Evolutionary conservation across 2,888 invertebrate genomes (phyloP).

Genomic region (Rhodophaea formosa): DNA sequence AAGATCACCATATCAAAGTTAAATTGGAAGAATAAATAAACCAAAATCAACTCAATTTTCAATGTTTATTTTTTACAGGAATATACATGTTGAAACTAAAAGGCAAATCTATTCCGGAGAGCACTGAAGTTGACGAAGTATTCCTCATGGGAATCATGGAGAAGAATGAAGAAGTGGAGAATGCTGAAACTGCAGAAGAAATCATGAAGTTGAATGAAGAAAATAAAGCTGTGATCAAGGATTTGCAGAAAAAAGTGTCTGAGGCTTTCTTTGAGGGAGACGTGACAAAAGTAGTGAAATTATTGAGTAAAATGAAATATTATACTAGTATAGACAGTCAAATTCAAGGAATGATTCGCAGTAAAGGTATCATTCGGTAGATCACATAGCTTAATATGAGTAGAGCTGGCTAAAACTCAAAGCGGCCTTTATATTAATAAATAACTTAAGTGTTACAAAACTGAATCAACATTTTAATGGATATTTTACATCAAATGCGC

Average conservation of each 20-base stretch:
- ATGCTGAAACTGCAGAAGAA: constrained; percentile 81
- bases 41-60: too few relatives aligned
- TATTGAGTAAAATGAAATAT: constrained; percentile 91
- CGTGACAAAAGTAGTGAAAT: constrained; percentile 82
- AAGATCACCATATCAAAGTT: too few relatives aligned
- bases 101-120: constrained; percentile 84
- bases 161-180: constrained; percentile 91
- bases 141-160: constrained; percentile 94
- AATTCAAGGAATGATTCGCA: constrained; percentile 84
- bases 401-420: too few relatives aligned
- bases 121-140: constrained; percentile 83
- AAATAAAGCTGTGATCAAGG: constrained; percentile 78
- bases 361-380: constrained; percentile 79
- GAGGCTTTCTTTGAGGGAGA: constrained; percentile 84
- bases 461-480: too few relatives aligned
- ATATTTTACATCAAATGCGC: too few relatives aligned
- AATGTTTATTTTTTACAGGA: constrained; percentile 59
- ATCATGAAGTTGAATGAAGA: constrained; percentile 80
- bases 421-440: too few relatives aligned
- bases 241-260: constrained; percentile 81
- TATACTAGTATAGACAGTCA: constrained; percentile 89
- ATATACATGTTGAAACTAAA: constrained; percentile 89
- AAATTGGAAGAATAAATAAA: too few relatives aligned
- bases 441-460: too few relatives aligned
- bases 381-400: neutral